phyloP scores from a whole-genome alignment of 1,140 invertebrate species.

The Neodiprion virginianus region DNA sequence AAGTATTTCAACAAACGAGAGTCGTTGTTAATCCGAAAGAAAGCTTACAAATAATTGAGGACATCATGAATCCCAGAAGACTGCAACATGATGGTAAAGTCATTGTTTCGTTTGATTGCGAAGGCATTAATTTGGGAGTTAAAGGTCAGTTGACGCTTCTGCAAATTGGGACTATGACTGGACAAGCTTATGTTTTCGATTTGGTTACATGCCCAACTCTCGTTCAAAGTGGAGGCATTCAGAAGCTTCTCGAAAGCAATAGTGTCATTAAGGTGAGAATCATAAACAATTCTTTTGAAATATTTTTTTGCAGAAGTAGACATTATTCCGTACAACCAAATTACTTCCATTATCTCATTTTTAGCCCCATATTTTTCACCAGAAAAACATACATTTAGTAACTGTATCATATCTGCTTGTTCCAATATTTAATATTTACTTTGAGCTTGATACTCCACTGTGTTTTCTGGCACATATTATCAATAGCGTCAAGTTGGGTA shows the following conservation, averaged over 20 bases:
- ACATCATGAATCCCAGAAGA: constrained; percentile 74
- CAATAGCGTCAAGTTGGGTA: too few relatives aligned
- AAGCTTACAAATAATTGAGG: constrained; percentile 77
- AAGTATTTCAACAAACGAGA: constrained; percentile 79
- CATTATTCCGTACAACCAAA: too few relatives aligned
- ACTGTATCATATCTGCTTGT: too few relatives aligned
- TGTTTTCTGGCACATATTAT: too few relatives aligned
- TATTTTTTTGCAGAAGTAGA: too few relatives aligned
- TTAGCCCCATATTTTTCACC: too few relatives aligned
- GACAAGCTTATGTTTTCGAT: constrained; percentile 88
- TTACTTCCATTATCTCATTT: too few relatives aligned
- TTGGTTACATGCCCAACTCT: constrained; percentile 84
- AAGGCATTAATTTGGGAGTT: constrained; percentile 88
- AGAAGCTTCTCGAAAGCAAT: constrained; percentile 80
- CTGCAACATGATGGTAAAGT: constrained; percentile 60
- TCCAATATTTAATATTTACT: too few relatives aligned
- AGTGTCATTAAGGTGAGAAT: constrained; percentile 80
- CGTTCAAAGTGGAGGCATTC: constrained; percentile 78
- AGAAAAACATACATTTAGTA: too few relatives aligned
- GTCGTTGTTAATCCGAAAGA: constrained; percentile 81
- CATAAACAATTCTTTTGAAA: neutral
- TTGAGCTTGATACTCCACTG: too few relatives aligned
- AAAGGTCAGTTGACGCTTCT: constrained; percentile 86
- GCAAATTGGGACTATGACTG: constrained; percentile 82
- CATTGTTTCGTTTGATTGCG: constrained; percentile 85